Evolutionary conservation across 2,888 invertebrate genomes (phyloP), one percentile per base, ranked within the genome.

Genomic region (Limnephilus auricula): DNA sequence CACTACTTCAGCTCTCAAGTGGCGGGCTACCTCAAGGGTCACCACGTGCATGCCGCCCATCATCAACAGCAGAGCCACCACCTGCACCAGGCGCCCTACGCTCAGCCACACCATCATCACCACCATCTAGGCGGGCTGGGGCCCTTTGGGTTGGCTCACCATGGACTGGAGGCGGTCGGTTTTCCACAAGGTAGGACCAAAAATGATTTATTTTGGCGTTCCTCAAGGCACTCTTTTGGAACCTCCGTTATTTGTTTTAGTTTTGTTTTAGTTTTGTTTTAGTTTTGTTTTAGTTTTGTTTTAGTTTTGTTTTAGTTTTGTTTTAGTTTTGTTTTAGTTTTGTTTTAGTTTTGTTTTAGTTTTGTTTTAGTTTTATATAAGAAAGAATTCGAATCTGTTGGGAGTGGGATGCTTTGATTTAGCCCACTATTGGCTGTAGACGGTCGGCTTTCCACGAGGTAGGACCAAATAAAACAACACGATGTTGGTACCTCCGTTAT

Each of bases 21-120:
- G 94, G 94, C 94, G 37, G 94, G 94, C 91, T 96, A 96, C 93
- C 94, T 96, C 94, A 96, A 96, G 94, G 96, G 96, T 94, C 96
- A 96, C 83, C 95, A 95, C 92, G 96, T 96, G 86, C 94, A 96
- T 40, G 95, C 96, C 3, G 96, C 95, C 94, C 96, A 95, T 93
- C 96, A 95, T 0, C 96, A 95, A 93, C 96, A 95, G 84, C 96
- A 95, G 93, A 25, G 34, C 2, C 95, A 95, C 93, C 93, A 45
- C 93, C 95, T 95, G 40, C 94, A 95, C 93, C 95, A 96, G 30
- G 95, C 92, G 25, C 89, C 91, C 65, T 92, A 92, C 84, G 94
- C 95, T 45, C 95, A 95, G 93, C 95, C 96, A 12, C 95, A 96
- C 93, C 89, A 94, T 93, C 95, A 96, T 93, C 91, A 94, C 93